Percentiles rank a stretch among this genome's conserved stretches.
Evolutionary conservation across 2,797 vertebrate species (phyloP).

Genomic region (Darevskia nairensis): DNA sequence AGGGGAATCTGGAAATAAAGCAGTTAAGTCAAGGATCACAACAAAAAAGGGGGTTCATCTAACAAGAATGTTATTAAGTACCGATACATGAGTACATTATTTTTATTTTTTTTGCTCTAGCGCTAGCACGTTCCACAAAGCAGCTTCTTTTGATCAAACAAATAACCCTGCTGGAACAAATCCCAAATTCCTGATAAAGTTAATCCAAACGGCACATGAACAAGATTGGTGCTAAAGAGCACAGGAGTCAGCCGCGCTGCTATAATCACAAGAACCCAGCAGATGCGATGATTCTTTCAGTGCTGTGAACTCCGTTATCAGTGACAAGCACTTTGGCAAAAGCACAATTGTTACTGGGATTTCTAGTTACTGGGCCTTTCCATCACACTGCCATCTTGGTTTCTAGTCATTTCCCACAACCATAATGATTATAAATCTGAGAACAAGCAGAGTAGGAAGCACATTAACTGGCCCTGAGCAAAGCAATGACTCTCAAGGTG

Average conservation of each 20-base stretch:
- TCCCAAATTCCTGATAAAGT: not conserved
- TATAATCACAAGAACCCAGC: not conserved
- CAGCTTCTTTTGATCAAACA: not conserved
- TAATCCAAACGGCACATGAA: not conserved
- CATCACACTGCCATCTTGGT: too few relatives aligned
- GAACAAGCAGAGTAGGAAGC: not conserved
- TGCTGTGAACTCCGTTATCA: not conserved
- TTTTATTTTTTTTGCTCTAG: constrained; percentile 9
- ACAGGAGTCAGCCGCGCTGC: not conserved
- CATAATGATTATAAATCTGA: not conserved
- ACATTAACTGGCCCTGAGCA: not conserved
- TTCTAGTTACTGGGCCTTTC: not conserved
- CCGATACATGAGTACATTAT: constrained; percentile 18
- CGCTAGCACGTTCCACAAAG: constrained; percentile 13
- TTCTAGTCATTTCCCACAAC: not conserved
- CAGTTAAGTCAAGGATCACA: constrained; percentile 21
- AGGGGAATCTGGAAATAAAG: constrained; percentile 49
- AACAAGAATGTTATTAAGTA: constrained; percentile 10
- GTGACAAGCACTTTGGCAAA: not conserved
- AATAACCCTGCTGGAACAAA: not conserved
- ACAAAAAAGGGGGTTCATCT: constrained; percentile 44
- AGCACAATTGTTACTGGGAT: not conserved
- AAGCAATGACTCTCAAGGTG: not conserved
- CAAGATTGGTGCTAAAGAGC: not conserved
- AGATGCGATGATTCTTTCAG: not conserved